Base-by-base conservation (phyloP, 2,888 invertebrate species). In the Orchesellides sinensis region DNA sequence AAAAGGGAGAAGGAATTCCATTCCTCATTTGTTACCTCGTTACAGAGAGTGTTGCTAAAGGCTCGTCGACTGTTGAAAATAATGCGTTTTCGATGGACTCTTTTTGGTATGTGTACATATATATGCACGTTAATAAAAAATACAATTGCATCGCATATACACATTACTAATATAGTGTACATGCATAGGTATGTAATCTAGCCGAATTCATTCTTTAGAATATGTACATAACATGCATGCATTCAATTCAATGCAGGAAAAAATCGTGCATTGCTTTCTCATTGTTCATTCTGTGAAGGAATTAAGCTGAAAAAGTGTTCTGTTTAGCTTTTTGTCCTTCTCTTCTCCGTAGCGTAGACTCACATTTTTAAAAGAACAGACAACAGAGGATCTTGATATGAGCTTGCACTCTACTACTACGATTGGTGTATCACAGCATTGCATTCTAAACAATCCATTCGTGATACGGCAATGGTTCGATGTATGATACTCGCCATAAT, bases 1-100 rank as follows among this genome's bases (percentile, higher is more conserved):
- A 14, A 69, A 29, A 63, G 25, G 54, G 72, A 56, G 59, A 72
- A 65, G 80, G 80, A 72, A 80, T 80, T 80, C 66, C 80, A 72
- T 73, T 80, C 70, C 79, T 79, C 79, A 79, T 70, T 79, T 79
- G 61, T 70, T 70, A 79, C 23, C 70, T 78, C 69, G 61, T 61
- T 69, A 68, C 52, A 61, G 63, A 35, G 52, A 73, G 52, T 32
- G 14, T 40, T 52, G 63, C 79, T 79, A 25, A 78, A 78, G 78
- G 78, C 78, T 69, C 69, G 69, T 68, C 59, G 61, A 25, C 56
- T 25, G 19, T 66, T 27, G n/a, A 59, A 77, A 68, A 35, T 35
- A 68, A 77, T 78, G 68, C 78, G 47, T 78, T 52, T 78, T 35
- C n/a, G 78, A 68, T 78, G 59, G 61, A 40, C 56, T 75, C 32